Evolutionary conservation across 92 coral and sea anemone genomes (phyloP), one percentile per base, ranked within the genome.

Genomic region (Phenganax stokvisi): DNA sequence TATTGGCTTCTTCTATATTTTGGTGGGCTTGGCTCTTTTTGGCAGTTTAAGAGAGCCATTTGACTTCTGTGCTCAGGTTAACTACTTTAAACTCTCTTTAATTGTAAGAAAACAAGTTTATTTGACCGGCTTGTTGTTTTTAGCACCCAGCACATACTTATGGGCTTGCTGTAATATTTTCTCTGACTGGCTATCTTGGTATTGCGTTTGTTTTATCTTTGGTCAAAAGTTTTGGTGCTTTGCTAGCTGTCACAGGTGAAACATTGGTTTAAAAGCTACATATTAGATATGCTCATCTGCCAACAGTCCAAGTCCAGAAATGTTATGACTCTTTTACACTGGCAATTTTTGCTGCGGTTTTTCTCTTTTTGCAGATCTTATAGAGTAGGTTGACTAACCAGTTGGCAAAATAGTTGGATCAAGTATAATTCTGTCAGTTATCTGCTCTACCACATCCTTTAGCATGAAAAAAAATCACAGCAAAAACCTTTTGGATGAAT

Each of bases 1-100:
- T 4, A 92, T 96, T 82, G 99, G 99, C 4, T 96, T 96, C 64
- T 73, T 96, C n/a, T 96, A 96, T 70, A 96, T 96, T 84, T 88
- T 96, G 8, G 66, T 87, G 79, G 99, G 99, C 47, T 82, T 92
- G 65, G 63, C 86, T 27, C 80, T 86, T 68, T 86, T 97, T 76
- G 99, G 97, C 3, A 90, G 90, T 31, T 86, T 96, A n/a, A 80
- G 89, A 88, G 91, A 89, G 59, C 97, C 99, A 11, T 85, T 96
- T 70, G 55, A 62, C 61, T 96, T 90, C 80, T 96, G 92, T 84
- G 85, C 97, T 9, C 90, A 96, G 92, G 99, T 90, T 74, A 61
- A 89, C 37, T 75, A 13, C n/a, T 30, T 30, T 15, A 54, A 54
- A 16, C 12, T 6, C 10, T 17, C n/a, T 4, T 13, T 12, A 57